Conservation (phyloP, 2,888 invertebrate species). For the Lapara coniferarum region DNA sequence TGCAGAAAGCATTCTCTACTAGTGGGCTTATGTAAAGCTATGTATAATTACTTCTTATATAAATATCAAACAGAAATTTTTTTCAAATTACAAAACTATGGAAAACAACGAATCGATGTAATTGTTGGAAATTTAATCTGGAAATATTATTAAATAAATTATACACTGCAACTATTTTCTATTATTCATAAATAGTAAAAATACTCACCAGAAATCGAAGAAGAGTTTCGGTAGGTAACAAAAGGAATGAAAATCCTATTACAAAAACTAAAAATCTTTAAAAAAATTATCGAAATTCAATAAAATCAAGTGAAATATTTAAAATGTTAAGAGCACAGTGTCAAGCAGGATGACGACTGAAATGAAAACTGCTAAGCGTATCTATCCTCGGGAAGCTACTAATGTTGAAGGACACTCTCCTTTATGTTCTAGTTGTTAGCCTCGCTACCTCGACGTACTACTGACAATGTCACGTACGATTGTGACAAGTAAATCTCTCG, state of each 20-base stretch:
- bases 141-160: background rate
- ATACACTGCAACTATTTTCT: background rate
- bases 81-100: background rate
- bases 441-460: slow-evolving; percentile 50
- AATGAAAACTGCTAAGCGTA: slow-evolving; percentile 67
- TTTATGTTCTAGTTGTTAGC: slow-evolving; percentile 75
- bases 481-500: slow-evolving; percentile 32
- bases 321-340: slow-evolving; percentile 54
- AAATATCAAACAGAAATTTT: no score
- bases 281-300: slow-evolving; percentile 33
- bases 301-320: slow-evolving; percentile 42
- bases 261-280: slow-evolving; percentile 30
- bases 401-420: slow-evolving; percentile 73
- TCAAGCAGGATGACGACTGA: slow-evolving; percentile 61
- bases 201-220: slow-evolving; percentile 8
- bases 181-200: background rate
- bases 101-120: background rate
- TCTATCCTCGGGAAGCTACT: slow-evolving; percentile 66
- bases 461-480: slow-evolving; percentile 33
- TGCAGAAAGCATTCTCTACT: no score
- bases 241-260: slow-evolving; percentile 13
- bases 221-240: background rate
- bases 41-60: background rate
- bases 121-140: background rate
- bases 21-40: background rate